Base-by-base conservation (phyloP, 2,113 vertebrate genomes). In the Apteryx owenii region DNA sequence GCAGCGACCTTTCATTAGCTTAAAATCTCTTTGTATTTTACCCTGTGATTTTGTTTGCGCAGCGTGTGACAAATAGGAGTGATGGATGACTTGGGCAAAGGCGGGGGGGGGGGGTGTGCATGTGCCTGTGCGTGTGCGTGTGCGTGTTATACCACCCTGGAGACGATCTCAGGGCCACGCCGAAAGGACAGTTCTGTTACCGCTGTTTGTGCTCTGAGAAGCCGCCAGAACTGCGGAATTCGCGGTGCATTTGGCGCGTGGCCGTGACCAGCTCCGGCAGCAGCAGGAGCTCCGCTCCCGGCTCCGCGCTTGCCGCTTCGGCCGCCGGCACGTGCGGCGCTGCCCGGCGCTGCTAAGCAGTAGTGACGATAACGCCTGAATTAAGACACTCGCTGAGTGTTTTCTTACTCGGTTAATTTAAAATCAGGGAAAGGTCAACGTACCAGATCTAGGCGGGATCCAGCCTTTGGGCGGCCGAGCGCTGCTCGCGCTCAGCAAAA, bases 351-450 rank as follows among this genome's bases (percentile, higher is more conserved):
- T 36, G 51, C 36, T 62, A 42, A 73, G 58, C 85, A 85, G 77
- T 92, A 66, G 84, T 31, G 82, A 95, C 81, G 69, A 75, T 60
- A 90, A 92, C 21, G 44, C 86, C 81, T 81, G 89, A 86, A 95
- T 96, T 93, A 95, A 82, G 76, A 53, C 56, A 54, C 81, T 85
- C 62, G 26, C 70, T 18, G 18, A 26, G 33, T 2, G 38, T 64
- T 81, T 87, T 81, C 44, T 70, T 3, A 44, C 28, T 77, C 36
- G 22, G 76, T 95, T 95, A 80, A 94, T 93, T 91, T 94, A 68
- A 93, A 96, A 91, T 71, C 95, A 88, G 94, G 21, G 64, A 90
- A 90, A 96, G 95, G 93, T 96, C 91, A 94, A 78, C 42, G 88
- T 90, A 44, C 90, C 53, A 33, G 28, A 10, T 2, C 42, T 3